Evolutionary conservation across 2,113 vertebrate species (phyloP).

Genomic region (Ammodytes marinus): DNA sequence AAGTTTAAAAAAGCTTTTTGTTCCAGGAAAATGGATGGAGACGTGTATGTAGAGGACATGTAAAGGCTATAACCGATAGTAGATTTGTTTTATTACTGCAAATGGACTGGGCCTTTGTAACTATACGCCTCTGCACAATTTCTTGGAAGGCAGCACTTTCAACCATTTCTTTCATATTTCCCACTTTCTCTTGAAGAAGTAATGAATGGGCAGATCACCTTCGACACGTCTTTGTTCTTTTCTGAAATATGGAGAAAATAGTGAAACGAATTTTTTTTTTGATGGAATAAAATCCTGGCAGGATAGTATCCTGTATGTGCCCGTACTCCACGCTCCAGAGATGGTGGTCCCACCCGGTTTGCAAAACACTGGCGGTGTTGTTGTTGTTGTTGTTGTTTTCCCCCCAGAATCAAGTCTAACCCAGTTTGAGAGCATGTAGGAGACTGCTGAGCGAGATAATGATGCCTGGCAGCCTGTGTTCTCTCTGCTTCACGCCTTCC

Average conservation of each 20-base stretch:
- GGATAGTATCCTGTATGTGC: constrained; percentile 33
- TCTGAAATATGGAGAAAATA: constrained; percentile 13
- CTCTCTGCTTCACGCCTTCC: constrained; percentile 47
- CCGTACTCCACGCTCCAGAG: constrained; percentile 22
- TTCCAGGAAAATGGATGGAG: constrained; percentile 37
- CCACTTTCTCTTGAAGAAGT: constrained; percentile 7
- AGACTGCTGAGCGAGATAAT: constrained; percentile 74
- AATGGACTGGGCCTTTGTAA: background rate
- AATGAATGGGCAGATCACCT: constrained; percentile 50
- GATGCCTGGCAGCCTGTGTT: constrained; percentile 69
- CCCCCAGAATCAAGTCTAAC: constrained; percentile 42
- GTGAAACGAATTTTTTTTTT: background rate
- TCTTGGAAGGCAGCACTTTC: constrained; percentile 6
- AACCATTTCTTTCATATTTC: constrained; percentile 13
- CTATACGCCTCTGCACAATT: background rate
- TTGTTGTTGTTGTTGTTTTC: constrained; percentile 50
- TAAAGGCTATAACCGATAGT: constrained; percentile 15
- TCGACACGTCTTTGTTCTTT: constrained; percentile 44
- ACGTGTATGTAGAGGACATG: background rate
- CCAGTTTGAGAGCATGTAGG: constrained; percentile 41
- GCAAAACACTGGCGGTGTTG: constrained; percentile 35
- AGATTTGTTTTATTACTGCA: background rate
- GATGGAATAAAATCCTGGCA: constrained; percentile 34
- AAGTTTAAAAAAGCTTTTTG: constrained; percentile 37
- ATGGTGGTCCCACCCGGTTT: constrained; percentile 40